Evolutionary conservation across 2,797 vertebrate genomes (phyloP), one percentile per base, ranked within the genome.

Genomic region (Pitangus sulphuratus): DNA sequence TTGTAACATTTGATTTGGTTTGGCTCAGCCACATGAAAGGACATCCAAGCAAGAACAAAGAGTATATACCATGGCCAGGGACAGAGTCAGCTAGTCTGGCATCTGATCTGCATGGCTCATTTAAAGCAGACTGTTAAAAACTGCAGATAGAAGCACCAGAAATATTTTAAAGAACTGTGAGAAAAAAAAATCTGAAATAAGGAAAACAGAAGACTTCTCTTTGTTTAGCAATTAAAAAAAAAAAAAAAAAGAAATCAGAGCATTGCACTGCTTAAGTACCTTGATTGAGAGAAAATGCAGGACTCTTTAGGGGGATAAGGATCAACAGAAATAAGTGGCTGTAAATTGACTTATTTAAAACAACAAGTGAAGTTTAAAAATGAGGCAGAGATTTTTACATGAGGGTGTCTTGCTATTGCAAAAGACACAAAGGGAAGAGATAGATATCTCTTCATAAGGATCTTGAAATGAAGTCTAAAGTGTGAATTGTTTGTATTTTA

Each of bases 1-100:
- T 92, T 96, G 92, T 96, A 92, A n/a, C 69, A 56, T 74, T 88
- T 90, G 58, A 77, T 95, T 96, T 94, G 60, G 78, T 83, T 95
- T 96, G 89, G 87, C 68, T 71, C 51, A 87, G 65, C 30, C 60
- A 54, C 61, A 47, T 77, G 78, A 87, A 87, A 95, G 68, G 57
- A 47, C 57, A 77, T 93, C 92, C 92, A 94, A 95, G n/a, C 64
- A 61, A 82, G 81, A 95, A 96, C 69, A 94, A 92, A 92, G 78
- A 83, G 39, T 70, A 13, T 12, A 33, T 48, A 64, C 26, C 21
- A 19, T 7, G 69, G 76, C 95, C 72, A 69, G 72, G 60, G 87
- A 87, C 19, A n/a, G 77, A 90, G 76, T 80, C 75, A 92, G 61
- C 79, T 85, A 57, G 76, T 35, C 87, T 71, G 53, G 35, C 69